Conservation (phyloP, 2,113 vertebrate genomes). For the Marcusenius ussheri region DNA sequence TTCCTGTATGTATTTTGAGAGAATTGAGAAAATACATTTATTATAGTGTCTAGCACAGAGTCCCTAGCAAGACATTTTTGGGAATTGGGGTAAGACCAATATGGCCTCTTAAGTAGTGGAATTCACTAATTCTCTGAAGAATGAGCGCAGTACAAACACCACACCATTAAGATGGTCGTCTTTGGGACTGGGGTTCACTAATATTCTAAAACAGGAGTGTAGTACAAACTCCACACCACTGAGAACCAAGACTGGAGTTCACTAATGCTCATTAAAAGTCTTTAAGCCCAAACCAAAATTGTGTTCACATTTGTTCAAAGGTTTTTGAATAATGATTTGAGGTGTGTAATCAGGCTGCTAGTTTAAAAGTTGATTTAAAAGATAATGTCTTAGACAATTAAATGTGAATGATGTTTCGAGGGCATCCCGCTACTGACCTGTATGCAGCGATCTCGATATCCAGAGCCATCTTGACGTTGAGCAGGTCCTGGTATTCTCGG, state of each 20-base stretch:
- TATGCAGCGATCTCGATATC: slow-evolving; percentile 95
- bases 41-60: neutral
- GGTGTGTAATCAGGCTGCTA: neutral
- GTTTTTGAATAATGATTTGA: neutral
- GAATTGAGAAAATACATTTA: neutral
- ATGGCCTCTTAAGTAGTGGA: neutral
- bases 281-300: neutral
- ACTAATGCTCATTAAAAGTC: neutral
- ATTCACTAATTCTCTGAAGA: neutral
- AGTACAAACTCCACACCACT: neutral
- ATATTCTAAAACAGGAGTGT: neutral
- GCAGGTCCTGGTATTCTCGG: slow-evolving; percentile 91
- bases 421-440: slow-evolving; percentile 55
- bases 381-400: neutral
- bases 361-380: neutral
- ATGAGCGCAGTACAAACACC: neutral
- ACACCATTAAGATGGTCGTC: neutral
- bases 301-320: neutral
- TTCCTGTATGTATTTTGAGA: slow-evolving; percentile 58
- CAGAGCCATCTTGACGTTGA: slow-evolving; percentile 94
- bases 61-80: neutral
- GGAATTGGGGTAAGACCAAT: neutral
- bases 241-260: neutral
- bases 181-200: neutral
- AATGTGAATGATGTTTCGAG: neutral